Evolutionary conservation across 2,113 vertebrate genomes (phyloP).

Genomic region (Pan paniscus): DNA sequence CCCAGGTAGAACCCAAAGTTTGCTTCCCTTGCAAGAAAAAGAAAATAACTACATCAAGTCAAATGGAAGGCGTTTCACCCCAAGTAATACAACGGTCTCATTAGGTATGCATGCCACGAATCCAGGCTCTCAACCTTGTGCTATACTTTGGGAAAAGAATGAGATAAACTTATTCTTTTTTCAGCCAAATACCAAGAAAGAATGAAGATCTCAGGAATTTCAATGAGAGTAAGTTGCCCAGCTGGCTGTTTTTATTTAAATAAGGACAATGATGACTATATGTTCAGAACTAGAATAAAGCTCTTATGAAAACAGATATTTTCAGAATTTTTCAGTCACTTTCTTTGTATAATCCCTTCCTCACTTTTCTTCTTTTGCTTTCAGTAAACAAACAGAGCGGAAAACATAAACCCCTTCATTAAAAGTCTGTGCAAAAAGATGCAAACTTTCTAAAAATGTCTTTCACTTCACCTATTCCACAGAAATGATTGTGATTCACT

Average conservation of each 20-base stretch:
- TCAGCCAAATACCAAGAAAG: neutral
- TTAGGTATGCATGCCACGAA: rapidly evolving
- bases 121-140: neutral
- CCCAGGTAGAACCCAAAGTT: neutral
- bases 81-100: rapidly evolving
- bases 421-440: neutral
- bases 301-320: neutral
- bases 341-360: neutral
- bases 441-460: neutral
- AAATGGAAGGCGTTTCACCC: rapidly evolving
- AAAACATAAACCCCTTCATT: neutral
- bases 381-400: rapidly evolving
- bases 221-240: neutral
- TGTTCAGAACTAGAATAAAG: neutral
- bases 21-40: neutral
- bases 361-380: neutral
- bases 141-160: neutral
- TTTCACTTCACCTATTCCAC: rapidly evolving
- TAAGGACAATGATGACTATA: too few species aligned
- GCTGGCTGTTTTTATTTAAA: neutral
- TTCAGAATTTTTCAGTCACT: neutral
- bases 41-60: too few species aligned
- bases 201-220: neutral
- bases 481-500: neutral
- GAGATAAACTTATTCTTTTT: neutral